Evolutionary conservation across 2,797 vertebrate genomes (phyloP), one percentile per base, ranked within the genome.

Genomic region (Tadarida brasiliensis): DNA sequence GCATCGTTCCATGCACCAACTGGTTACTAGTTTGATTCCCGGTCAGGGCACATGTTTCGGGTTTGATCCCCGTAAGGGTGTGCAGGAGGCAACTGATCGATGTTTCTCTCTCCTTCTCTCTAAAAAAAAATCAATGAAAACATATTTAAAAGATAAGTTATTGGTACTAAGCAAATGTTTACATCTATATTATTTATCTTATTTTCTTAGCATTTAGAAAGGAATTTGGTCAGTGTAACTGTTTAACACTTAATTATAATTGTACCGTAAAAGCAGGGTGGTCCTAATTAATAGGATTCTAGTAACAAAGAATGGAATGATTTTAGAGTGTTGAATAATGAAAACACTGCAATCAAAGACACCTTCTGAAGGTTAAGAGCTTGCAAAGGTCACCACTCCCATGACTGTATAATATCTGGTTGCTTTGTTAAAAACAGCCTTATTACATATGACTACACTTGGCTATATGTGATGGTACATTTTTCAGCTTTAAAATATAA

Each of bases 401-500:
- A 26, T 56, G 19, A 68, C 81, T 70, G 35, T 24, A 14, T 76
- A 51, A 2, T 20, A n/a, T 33, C 11, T 90, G 30, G 22, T 73
- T 91, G 92, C 47, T 57, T 57, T 67, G 47, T 67, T 35, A 11
- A 92, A 73, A 35, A 83, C 1, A 68, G 4, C 11, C 16, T 73
- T 76, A 51, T 68, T 71, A 22, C 4, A 30, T 49, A 19, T 74
- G 20, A 1, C n/a, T 90, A 7, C 70, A 68, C 0, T 1, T 76
- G 39, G 4, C 47, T 90, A 8, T 54, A 65, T 63, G 33, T 33
- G 19, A 54, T 87, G 44, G 28, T 80, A 30, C 3, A 51, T 44
- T 87, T 94, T 67, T 87, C 54, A 71, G 1, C 30, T 95, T 28
- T 87, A 90, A 94, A 94, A 67, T 71, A 80, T 15, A 44, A 19